Percentiles rank a stretch among this genome's conserved stretches.
phyloP scores from a whole-genome alignment of 2,797 vertebrate species.

The Neomorphus geoffroyi region DNA sequence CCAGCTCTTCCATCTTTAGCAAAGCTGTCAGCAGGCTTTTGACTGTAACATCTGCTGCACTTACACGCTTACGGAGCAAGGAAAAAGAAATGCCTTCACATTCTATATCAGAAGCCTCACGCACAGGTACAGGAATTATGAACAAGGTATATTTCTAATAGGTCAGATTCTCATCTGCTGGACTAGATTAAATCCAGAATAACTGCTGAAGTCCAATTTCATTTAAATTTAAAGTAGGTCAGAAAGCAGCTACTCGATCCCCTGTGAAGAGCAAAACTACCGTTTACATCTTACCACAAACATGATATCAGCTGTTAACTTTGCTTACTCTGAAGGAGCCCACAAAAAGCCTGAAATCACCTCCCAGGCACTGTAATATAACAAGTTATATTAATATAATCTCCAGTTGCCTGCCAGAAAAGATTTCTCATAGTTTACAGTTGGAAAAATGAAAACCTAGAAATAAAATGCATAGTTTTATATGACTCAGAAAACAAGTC shows the following conservation, averaged over 20 bases:
- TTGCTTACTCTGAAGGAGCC: neutral
- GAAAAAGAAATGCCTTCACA: neutral
- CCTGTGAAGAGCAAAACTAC: neutral
- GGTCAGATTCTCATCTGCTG: neutral
- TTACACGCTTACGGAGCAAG: neutral
- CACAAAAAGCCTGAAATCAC: neutral
- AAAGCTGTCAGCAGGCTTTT: neutral
- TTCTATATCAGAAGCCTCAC: neutral
- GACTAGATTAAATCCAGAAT: neutral
- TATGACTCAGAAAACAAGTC: neutral
- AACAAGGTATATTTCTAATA: neutral
- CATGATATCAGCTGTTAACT: neutral
- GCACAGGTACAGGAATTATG: neutral
- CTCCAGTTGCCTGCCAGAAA: neutral
- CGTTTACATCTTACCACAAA: neutral
- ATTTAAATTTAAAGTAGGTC: neutral
- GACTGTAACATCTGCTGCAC: neutral
- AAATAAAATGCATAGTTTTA: neutral
- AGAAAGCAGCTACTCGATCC: neutral
- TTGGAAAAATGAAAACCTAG: neutral
- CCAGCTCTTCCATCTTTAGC: neutral
- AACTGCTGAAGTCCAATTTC: neutral
- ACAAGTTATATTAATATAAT: too few relatives aligned
- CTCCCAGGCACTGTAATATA: neutral
- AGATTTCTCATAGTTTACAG: neutral